phyloP scores from a whole-genome alignment of 2,797 vertebrate genomes.

The Adrianichthys oophorus region DNA sequence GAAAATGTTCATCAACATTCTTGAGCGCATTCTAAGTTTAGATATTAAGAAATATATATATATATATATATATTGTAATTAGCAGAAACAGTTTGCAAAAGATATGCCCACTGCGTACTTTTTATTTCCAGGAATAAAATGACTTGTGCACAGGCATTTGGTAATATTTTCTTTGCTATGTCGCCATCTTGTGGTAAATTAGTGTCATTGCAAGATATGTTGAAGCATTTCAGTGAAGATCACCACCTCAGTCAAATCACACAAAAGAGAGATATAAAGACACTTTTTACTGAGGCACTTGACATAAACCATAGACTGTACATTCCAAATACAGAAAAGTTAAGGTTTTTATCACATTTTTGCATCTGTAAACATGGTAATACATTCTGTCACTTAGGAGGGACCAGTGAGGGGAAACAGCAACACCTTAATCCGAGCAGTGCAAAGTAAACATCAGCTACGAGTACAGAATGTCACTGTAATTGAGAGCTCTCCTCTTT shows the following conservation, averaged over 20 bases:
- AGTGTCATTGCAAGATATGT: constrained; percentile 14
- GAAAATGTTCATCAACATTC: background rate
- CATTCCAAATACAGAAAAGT: constrained; percentile 64
- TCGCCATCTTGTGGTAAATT: constrained; percentile 35
- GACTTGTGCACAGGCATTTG: background rate
- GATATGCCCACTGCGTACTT: too few relatives aligned
- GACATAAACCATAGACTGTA: constrained; percentile 76
- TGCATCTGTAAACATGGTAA: constrained; percentile 72
- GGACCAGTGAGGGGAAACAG: constrained; percentile 27
- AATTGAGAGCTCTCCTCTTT: constrained; percentile 24
- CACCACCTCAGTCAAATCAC: too few relatives aligned
- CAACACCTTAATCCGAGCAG: constrained; percentile 32
- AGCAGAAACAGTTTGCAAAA: too few relatives aligned
- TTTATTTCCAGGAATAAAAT: too few relatives aligned
- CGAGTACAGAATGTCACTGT: constrained; percentile 50
- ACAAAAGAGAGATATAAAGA: constrained; percentile 27
- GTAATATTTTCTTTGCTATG: constrained; percentile 6
- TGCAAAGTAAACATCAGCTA: constrained; percentile 41
- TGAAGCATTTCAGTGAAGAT: background rate
- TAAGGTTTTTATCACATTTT: constrained; percentile 67
- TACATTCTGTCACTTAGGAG: constrained; percentile 65
- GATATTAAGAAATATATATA: too few relatives aligned
- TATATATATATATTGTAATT: too few relatives aligned
- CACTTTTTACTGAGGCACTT: constrained; percentile 85
- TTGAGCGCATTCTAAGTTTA: too few relatives aligned